Conservation (phyloP, 2,888 invertebrate species). For the Altica lythri region DNA sequence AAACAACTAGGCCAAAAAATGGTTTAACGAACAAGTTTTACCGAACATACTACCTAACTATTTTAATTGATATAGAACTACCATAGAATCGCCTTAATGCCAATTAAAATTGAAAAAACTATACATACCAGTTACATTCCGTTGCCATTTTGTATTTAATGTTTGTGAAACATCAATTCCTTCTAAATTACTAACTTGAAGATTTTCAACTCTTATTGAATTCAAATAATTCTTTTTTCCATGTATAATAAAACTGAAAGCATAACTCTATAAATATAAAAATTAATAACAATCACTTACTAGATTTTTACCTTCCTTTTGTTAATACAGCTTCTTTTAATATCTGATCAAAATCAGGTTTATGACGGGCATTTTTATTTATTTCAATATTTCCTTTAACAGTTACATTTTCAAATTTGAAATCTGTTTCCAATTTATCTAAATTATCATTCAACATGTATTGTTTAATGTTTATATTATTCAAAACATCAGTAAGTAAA, state of each 20-base stretch:
- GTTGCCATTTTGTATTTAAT: conserved; percentile 27
- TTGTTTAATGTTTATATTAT: conserved; percentile 43
- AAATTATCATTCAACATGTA: conserved; percentile 47
- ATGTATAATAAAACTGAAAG: conserved; percentile 44
- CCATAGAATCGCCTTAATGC: no score
- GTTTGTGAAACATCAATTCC: conserved; percentile 30
- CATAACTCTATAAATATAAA: background rate
- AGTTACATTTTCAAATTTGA: conserved; percentile 49
- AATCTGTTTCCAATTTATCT: conserved; percentile 40
- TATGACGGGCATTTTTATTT: conserved; percentile 40
- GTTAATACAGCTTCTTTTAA: conserved; percentile 45
- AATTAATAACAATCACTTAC: background rate
- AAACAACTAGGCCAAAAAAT: background rate
- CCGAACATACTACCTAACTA: background rate
- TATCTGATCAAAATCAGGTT: conserved; percentile 47
- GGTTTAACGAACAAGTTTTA: background rate
- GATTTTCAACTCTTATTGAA: conserved; percentile 40
- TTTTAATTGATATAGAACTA: no score
- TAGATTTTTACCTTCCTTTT: conserved; percentile 43
- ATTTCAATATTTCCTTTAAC: conserved; percentile 48
- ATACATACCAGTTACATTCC: conserved; percentile 31
- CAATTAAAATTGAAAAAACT: no score
- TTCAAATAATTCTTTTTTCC: conserved; percentile 45
- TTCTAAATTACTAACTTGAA: conserved; percentile 35
- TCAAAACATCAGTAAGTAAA: conserved; percentile 46